These are phyloP conservation scores for Chaetoderma sp. DNA, from an alignment of 2,888 invertebrate genomes.

Conservation along the genomic window DNA sequence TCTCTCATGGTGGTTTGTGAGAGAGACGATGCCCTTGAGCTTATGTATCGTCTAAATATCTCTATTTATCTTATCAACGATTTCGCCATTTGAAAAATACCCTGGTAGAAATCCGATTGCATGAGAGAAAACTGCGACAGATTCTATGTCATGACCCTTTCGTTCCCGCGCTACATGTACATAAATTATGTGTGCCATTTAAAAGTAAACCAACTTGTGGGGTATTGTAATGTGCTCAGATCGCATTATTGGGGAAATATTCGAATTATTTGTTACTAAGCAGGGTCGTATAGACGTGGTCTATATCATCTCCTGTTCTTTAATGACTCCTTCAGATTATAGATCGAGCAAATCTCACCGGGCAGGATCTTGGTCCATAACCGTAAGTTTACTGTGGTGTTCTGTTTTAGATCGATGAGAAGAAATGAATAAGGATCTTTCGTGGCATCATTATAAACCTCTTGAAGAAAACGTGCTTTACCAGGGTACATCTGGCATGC, in stretches of 20 bases:
- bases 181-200: not conserved
- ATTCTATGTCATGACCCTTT: too few relatives aligned
- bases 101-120: too few relatives aligned
- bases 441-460: not conserved
- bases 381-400: conserved; percentile 7
- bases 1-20: too few relatives aligned
- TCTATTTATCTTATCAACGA: too few relatives aligned
- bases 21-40: too few relatives aligned
- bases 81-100: too few relatives aligned
- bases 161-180: too few relatives aligned
- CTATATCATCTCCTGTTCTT: too few relatives aligned
- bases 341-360: not conserved
- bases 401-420: conserved; percentile 16
- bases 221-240: not conserved
- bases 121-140: too few relatives aligned
- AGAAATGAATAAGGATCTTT: conserved; percentile 14
- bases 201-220: conserved; percentile 14
- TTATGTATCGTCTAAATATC: too few relatives aligned
- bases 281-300: too few relatives aligned
- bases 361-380: conserved; percentile 21
- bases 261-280: not conserved
- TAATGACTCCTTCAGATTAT: conserved; percentile 16
- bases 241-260: not conserved
- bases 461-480: not conserved
- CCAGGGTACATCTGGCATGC: conserved; percentile 3